Base-by-base conservation (phyloP, 2,888 invertebrate species). In the Coecobrya sp. region DNA sequence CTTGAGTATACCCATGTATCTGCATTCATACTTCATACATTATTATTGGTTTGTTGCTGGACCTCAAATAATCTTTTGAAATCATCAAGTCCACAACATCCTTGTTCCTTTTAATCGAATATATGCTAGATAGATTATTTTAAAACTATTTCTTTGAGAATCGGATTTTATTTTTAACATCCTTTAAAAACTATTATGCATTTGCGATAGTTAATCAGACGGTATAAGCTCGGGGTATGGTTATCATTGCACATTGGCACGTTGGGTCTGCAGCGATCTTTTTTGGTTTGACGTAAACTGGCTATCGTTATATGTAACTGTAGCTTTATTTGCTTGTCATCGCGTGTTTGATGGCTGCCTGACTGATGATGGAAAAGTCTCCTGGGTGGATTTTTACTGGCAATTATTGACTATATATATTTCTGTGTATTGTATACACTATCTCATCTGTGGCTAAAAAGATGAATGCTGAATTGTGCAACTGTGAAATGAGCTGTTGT, bases 331-430 rank as follows among this genome's bases (percentile, higher is more conserved):
- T 65, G 59, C 42, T 36, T 89, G 89, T 89, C 89, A 89, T 89
- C 89, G 89, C 89, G 85, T 89, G 89, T 89, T 82, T 89, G 85
- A 89, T 89, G 85, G 82, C 89, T 89, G 52, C 65, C 65, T 85
- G 55, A 85, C 65, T 65, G 52, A 70, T 73, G 89, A 89, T 89
- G 84, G 89, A 89, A 89, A 89, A 85, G 85, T 85, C 89, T 73
- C 89, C 89, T 89, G 89, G 55, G 89, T 85, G 27, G 89, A 84
- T 52, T 89, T 89, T 89, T 89, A 89, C 84, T 85, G 84, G 89
- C 89, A 84, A 89, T 89, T 89, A 85, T 85, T 85, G 84, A 27
- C 65, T 55, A 82, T 82, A 82, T 82, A 22, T 82, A 59, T 36
- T 30, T 82, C 25, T 59, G n/a, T 59, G 30, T 30, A 4, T 30